Evolutionary conservation across 2,113 vertebrate genomes (phyloP).

Genomic region (Lycocorax pyrrhopterus): DNA sequence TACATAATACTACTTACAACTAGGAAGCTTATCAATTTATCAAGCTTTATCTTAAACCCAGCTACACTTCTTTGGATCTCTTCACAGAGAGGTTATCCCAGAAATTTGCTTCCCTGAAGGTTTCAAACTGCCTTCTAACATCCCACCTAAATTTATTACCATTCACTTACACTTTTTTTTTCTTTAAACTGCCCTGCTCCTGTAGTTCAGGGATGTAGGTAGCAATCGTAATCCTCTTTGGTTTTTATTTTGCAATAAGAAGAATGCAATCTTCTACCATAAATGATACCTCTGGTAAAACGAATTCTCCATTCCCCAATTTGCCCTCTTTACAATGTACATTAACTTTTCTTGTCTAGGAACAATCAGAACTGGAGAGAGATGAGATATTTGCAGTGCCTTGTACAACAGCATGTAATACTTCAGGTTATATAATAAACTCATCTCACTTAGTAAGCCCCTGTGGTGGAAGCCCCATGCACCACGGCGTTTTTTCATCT

Average conservation of each 20-base stretch:
- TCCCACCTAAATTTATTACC: neutral
- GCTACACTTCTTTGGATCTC: neutral
- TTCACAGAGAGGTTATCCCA: neutral
- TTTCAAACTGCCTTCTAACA: neutral
- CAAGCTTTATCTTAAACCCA: neutral
- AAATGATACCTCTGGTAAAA: neutral
- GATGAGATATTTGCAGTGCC: neutral
- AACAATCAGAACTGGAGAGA: neutral
- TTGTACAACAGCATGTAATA: neutral
- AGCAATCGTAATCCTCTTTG: neutral
- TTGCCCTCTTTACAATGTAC: neutral
- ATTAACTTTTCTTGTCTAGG: neutral
- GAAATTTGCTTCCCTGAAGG: neutral
- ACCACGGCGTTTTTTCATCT: neutral
- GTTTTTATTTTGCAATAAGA: neutral
- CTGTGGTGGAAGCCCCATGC: neutral
- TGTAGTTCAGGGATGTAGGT: neutral
- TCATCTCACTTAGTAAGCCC: neutral
- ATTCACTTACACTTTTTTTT: neutral
- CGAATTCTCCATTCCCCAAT: neutral
- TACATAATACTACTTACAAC: neutral
- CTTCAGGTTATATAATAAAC: neutral
- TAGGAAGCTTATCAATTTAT: neutral
- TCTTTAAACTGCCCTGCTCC: neutral
- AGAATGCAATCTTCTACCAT: neutral